These are phyloP conservation scores for Bufo gargarizans DNA, from an alignment of 2,113 vertebrate species.

Conservation along the genomic window DNA sequence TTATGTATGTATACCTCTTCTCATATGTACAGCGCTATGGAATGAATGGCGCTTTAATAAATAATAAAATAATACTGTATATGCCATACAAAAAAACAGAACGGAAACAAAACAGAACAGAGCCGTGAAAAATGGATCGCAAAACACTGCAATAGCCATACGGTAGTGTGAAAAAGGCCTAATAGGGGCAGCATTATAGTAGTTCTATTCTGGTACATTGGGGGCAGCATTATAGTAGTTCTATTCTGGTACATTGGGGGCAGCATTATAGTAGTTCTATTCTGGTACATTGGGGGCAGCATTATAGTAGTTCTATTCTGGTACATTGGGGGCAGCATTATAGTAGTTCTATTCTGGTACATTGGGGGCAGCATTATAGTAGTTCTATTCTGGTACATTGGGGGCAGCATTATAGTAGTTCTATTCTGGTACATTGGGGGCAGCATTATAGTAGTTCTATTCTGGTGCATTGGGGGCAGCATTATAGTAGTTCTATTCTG, in stretches of 20 bases:
- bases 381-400: neutral
- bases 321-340: neutral
- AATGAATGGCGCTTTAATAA: no score
- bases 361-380: neutral
- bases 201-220: neutral
- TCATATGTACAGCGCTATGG: no score
- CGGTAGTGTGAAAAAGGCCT: no score
- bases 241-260: neutral
- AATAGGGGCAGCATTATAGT: neutral
- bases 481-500: no score
- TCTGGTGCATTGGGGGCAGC: neutral
- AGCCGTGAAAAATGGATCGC: no score
- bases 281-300: neutral
- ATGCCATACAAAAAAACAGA: no score
- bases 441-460: neutral
- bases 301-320: conserved; percentile 1
- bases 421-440: neutral
- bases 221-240: neutral
- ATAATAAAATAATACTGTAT: no score
- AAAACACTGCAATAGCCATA: no score
- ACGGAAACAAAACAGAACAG: no score
- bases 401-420: neutral
- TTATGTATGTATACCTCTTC: no score
- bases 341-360: neutral
- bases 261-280: neutral